Percentiles rank a stretch among this genome's conserved stretches.
These are phyloP conservation scores for Hyles vespertilio DNA, from an alignment of 1,140 invertebrate species.

Conservation along the genomic window DNA sequence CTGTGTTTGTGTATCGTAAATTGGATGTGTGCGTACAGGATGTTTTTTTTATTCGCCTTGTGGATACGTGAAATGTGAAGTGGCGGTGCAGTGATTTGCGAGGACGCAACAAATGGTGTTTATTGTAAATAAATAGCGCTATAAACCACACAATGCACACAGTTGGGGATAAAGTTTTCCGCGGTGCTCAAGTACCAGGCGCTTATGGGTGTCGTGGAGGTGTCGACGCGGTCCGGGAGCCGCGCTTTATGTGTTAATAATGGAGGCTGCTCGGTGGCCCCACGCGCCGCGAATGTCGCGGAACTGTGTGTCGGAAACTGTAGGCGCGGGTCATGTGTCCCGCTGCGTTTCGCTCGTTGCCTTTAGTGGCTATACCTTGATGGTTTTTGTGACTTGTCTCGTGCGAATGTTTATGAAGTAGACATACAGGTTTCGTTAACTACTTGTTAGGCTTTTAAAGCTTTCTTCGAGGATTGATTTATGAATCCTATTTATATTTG, in stretches of 20 bases:
- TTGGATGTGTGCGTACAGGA: slow-evolving; percentile 13
- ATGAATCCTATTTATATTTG: no score
- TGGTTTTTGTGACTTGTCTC: no score
- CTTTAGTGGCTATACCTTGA: no score
- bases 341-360: background rate
- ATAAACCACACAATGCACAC: no score
- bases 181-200: slow-evolving; percentile 8
- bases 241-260: slow-evolving; percentile 46
- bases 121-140: background rate
- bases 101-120: background rate
- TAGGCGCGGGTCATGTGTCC: background rate
- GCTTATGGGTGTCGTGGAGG: slow-evolving; percentile 1
- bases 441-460: no score
- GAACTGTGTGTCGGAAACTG: background rate
- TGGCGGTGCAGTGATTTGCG: background rate
- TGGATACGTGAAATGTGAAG: background rate
- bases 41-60: slow-evolving; percentile 1
- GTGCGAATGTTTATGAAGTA: no score
- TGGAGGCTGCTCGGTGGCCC: slow-evolving; percentile 34
- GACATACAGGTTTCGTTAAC: no score
- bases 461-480: no score
- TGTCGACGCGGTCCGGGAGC: slow-evolving; percentile 12
- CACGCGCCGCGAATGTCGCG: slow-evolving; percentile 10
- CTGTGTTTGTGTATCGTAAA: slow-evolving; percentile 29
- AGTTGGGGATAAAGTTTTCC: background rate